Base-by-base conservation (phyloP, 1,140 invertebrate species). In the Ectropis grisescens region DNA sequence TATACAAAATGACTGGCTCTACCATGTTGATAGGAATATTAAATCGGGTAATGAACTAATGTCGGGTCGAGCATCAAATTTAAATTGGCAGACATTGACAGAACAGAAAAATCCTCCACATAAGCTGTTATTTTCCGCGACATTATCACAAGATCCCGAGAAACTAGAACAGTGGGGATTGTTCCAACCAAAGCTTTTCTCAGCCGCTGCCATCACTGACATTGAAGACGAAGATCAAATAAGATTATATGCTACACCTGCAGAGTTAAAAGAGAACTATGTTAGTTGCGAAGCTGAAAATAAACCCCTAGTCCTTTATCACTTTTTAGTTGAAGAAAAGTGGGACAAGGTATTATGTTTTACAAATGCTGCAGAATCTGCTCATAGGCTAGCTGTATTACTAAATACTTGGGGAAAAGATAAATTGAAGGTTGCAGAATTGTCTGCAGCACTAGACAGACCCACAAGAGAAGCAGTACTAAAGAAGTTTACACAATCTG, bases 61-160 rank as follows among this genome's bases (percentile, higher is more conserved):
- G 48, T 60, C 56, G 27, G 81, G 61, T 29, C 75, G 71, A 55
- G 54, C 68, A 11, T 50, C 65, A 16, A 56, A 58, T 43, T 41
- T 82, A 29, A 85, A 82, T 67, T 80, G 83, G 60, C 54, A 72
- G 30, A 82, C 59, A 25, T 44, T 87, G 24, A 70, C 44, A 47
- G 80, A 78, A 31, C 67, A 59, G 26, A 82, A 68, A 46, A 52
- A 72, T 49, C 86, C 87, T 32, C 89, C 95, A 1, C 96, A 98
- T 41, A 98, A 98, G 74, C 80, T 99, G 3, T 79, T 99, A 6
- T 97, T 98, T 62, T 98, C 97, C 7, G 97, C 97, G 3, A 99
- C 97, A 2, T 70, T 99, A 6, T 94, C 96, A 1, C 94, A 97
- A 62, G 95, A 99, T 85, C 96, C 97, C 4, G 96, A 99, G 80